A percentile compares a stretch with the other conserved stretches of the same genome.
Evolutionary conservation across 2,888 invertebrate species (phyloP).

Genomic region (Selenia dentaria): DNA sequence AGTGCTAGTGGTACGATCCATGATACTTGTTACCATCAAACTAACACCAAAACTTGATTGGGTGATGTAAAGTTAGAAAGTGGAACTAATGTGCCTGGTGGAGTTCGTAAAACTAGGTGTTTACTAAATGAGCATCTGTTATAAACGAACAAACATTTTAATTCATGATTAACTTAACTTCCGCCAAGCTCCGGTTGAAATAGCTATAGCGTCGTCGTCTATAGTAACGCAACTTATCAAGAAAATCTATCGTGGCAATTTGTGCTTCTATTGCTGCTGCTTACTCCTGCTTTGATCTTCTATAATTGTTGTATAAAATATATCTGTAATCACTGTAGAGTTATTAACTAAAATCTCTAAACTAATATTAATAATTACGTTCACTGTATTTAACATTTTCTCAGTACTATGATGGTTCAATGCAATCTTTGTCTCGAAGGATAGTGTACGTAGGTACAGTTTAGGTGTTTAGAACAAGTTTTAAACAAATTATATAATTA

Average conservation of each 20-base stretch:
- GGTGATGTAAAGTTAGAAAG: too few species aligned
- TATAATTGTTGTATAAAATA: slow-evolving; percentile 72
- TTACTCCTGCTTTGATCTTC: slow-evolving; percentile 75
- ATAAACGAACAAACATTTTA: too few species aligned
- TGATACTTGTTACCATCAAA: too few species aligned
- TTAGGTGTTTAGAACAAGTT: slow-evolving; percentile 57
- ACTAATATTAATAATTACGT: slow-evolving; percentile 63
- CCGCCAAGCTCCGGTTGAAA: neutral
- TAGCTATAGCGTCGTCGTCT: neutral
- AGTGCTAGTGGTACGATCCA: too few species aligned
- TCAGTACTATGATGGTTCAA: slow-evolving; percentile 76
- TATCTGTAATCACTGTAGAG: slow-evolving; percentile 72
- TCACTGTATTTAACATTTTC: slow-evolving; percentile 62
- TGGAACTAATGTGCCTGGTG: too few species aligned
- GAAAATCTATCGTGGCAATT: slow-evolving; percentile 1
- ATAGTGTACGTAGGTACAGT: slow-evolving; percentile 57
- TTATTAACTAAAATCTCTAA: slow-evolving; percentile 67
- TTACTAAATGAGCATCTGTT: too few species aligned
- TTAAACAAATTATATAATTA: slow-evolving; percentile 55
- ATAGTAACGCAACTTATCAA: too few species aligned
- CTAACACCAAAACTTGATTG: too few species aligned
- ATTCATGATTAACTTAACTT: neutral
- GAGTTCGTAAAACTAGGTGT: too few species aligned
- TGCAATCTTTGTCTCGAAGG: slow-evolving; percentile 81
- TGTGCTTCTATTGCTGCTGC: slow-evolving; percentile 54